A percentile compares a stretch with the other conserved stretches of the same genome.
Evolutionary conservation across 1,140 invertebrate genomes (phyloP).

Genomic region (Calephelis nemesis): DNA sequence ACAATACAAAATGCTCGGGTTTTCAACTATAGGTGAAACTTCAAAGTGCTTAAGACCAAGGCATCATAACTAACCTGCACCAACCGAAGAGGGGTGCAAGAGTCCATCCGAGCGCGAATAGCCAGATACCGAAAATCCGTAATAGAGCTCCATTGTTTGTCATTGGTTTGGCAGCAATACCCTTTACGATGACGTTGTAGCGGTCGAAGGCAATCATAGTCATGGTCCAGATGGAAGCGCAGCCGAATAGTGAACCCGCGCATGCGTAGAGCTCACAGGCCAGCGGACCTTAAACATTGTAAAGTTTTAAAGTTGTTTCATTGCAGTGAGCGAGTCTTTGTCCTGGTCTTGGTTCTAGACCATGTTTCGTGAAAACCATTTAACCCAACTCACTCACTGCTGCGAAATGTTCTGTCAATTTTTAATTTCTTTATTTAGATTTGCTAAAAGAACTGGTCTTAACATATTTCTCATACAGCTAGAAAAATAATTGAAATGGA

Average conservation of each 20-base stretch:
- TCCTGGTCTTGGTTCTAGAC: no score
- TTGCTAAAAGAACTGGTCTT: no score
- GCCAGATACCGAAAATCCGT: constrained; percentile 86
- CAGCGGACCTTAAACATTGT: constrained; percentile 81
- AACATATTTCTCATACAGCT: no score
- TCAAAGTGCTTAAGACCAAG: not conserved
- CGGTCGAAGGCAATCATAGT: constrained; percentile 91
- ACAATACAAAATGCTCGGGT: no score
- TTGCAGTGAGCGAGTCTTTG: no score
- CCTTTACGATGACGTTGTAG: constrained; percentile 93
- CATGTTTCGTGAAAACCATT: no score
- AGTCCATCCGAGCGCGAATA: constrained; percentile 84
- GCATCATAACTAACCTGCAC: constrained; percentile 77
- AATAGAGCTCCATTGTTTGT: constrained; percentile 84
- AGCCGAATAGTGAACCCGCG: constrained; percentile 89
- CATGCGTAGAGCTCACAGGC: constrained; percentile 91
- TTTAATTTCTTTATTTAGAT: no score
- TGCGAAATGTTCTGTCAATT: no score
- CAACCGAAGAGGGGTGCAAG: constrained; percentile 84
- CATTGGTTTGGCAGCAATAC: constrained; percentile 84
- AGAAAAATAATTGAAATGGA: no score
- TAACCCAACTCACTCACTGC: no score
- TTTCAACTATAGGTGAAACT: no score
- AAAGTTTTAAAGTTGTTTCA: no score
- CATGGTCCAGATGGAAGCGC: constrained; percentile 92